Conservation (phyloP, 2,113 vertebrate genomes). For the Daboia siamensis region DNA sequence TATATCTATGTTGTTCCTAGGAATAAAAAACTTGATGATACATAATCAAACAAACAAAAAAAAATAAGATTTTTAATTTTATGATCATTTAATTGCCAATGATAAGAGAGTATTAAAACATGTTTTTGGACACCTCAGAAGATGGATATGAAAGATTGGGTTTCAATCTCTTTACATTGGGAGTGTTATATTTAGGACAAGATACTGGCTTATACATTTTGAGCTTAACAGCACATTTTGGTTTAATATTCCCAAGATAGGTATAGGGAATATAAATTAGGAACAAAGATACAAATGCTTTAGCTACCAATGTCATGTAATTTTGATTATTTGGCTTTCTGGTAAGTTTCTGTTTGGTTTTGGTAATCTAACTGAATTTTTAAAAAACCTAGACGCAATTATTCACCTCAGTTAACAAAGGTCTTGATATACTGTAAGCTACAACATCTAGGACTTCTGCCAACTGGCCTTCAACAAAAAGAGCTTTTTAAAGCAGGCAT, state of each 20-base stretch:
- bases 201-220: too few species aligned
- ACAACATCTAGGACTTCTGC: rapidly evolving
- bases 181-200: not conserved
- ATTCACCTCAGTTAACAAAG: not conserved
- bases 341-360: not conserved
- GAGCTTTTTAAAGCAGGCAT: not conserved
- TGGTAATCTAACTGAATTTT: not conserved
- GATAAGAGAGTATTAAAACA: not conserved
- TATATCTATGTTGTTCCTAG: not conserved
- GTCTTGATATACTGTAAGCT: not conserved
- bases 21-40: not conserved
- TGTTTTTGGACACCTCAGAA: not conserved
- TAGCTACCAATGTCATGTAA: not conserved
- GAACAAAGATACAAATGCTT: not conserved
- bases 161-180: not conserved
- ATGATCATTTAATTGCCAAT: not conserved
- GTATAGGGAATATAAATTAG: too few species aligned
- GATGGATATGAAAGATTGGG: not conserved
- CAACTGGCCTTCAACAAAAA: rapidly evolving
- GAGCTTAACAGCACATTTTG: too few species aligned
- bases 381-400: not conserved
- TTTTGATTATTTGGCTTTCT: not conserved
- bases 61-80: not conserved
- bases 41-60: not conserved
- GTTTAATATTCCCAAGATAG: too few species aligned